Evolutionary conservation across 2,113 vertebrate species (phyloP).

Genomic region (Sebastes fasciatus): DNA sequence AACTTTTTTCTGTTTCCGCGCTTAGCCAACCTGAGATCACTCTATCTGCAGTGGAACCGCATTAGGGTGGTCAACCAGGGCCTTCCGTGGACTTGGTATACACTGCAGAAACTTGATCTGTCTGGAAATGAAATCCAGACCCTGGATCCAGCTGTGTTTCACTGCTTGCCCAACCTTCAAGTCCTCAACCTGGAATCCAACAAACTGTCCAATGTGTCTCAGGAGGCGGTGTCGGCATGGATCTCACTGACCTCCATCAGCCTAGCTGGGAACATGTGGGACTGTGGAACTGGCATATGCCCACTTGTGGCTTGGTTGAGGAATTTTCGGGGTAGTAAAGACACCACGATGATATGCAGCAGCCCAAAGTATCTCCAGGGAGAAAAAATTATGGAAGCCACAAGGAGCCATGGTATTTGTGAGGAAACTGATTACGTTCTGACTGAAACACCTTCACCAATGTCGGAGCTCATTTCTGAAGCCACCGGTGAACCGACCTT

Average conservation of each 20-base stretch:
- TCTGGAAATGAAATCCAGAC: slow-evolving; percentile 97
- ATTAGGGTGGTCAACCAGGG: slow-evolving; percentile 96
- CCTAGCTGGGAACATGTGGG: slow-evolving; percentile 97
- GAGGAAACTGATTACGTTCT: slow-evolving; percentile 85
- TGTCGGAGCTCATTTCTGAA: slow-evolving; percentile 77
- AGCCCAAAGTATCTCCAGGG: slow-evolving; percentile 96
- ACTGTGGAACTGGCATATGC: slow-evolving; percentile 95
- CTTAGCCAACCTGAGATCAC: slow-evolving; percentile 94
- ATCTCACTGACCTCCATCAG: slow-evolving; percentile 96
- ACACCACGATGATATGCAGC: slow-evolving; percentile 98
- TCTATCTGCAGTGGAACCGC: slow-evolving; percentile 98
- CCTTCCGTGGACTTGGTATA: slow-evolving; percentile 97
- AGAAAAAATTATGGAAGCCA: slow-evolving; percentile 95
- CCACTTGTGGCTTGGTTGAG: slow-evolving; percentile 95
- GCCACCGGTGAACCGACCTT: slow-evolving; percentile 83
- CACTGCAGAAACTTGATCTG: slow-evolving; percentile 97
- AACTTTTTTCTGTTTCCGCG: slow-evolving; percentile 98
- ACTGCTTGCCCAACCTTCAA: slow-evolving; percentile 96
- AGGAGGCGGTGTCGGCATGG: slow-evolving; percentile 95
- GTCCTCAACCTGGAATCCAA: slow-evolving; percentile 98
- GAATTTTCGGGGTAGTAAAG: slow-evolving; percentile 96
- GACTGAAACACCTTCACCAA: slow-evolving; percentile 79
- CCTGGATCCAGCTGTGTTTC: slow-evolving; percentile 95
- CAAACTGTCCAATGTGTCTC: slow-evolving; percentile 96
- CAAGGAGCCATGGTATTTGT: slow-evolving; percentile 92